These are phyloP conservation scores for Chelmon rostratus DNA, from an alignment of 2,797 vertebrate genomes.

Conservation along the genomic window DNA sequence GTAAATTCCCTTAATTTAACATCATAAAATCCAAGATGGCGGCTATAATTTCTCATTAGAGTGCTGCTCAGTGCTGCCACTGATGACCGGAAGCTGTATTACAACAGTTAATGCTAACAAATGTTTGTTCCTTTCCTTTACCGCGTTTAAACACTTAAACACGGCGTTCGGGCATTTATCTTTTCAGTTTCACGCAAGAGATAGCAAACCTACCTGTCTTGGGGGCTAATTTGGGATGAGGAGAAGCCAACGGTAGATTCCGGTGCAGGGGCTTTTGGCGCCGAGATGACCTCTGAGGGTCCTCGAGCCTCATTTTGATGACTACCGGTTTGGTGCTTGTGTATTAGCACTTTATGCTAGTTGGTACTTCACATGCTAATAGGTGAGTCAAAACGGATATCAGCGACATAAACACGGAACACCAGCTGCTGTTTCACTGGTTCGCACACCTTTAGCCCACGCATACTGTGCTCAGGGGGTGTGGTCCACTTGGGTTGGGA, in stretches of 20 bases:
- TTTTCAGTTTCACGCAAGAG: not conserved
- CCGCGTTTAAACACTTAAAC: not conserved
- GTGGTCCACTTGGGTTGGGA: too few species aligned
- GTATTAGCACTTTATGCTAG: not conserved
- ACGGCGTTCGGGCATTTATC: not conserved
- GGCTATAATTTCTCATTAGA: rapidly evolving
- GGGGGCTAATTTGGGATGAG: not conserved
- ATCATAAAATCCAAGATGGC: not conserved
- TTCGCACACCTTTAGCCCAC: too few species aligned
- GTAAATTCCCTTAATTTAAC: not conserved
- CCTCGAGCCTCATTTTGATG: not conserved
- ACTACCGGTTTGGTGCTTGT: not conserved
- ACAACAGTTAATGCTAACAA: not conserved
- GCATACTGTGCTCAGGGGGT: too few species aligned
- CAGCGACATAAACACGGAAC: too few species aligned
- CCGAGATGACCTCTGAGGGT: not conserved
- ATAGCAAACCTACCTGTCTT: not conserved
- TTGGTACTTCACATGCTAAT: not conserved
- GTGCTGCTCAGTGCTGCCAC: not conserved
- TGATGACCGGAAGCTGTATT: not conserved
- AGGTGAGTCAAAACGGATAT: not conserved
- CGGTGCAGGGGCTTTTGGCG: too few species aligned
- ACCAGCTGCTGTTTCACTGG: not conserved
- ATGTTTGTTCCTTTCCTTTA: not conserved
- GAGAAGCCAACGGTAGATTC: not conserved